Percentiles rank a stretch among this genome's conserved stretches.
These are phyloP conservation scores for Crambe crambe DNA, from an alignment of 37 sponge, comb jelly and placozoan species.

Conservation along the genomic window DNA sequence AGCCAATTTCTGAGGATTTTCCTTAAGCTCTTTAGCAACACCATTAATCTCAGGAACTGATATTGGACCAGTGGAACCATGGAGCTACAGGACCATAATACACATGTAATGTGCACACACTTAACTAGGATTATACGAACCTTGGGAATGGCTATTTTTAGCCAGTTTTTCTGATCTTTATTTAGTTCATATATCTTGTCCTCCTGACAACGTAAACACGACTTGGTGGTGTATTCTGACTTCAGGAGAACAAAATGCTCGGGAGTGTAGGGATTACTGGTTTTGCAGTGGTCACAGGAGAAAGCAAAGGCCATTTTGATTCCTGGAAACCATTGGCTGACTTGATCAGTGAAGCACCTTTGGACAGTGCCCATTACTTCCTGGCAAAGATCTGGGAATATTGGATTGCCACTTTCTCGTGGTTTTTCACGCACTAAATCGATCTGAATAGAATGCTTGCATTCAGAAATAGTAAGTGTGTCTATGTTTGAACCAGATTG, in stretches of 20 bases:
- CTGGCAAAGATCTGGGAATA: neutral
- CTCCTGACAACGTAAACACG: neutral
- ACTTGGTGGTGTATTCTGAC: neutral
- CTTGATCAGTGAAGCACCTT: neutral
- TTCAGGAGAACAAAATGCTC: neutral
- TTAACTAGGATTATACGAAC: too few species aligned
- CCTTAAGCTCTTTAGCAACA: neutral
- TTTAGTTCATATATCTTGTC: neutral
- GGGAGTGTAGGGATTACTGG: too few species aligned
- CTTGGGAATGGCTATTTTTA: neutral
- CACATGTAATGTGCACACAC: too few species aligned
- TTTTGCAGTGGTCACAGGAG: slow-evolving; percentile 6
- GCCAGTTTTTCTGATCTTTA: slow-evolving; percentile 8
- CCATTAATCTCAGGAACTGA: neutral
- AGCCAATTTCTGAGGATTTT: too few species aligned
- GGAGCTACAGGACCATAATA: neutral
- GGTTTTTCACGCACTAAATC: neutral
- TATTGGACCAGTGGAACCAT: neutral
- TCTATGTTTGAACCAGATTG: slow-evolving; percentile 24
- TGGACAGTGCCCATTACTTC: neutral
- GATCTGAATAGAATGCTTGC: slow-evolving; percentile 7
- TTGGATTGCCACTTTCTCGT: neutral
- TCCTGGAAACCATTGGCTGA: slow-evolving; percentile 15
- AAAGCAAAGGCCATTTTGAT: slow-evolving; percentile 4
- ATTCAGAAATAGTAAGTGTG: slow-evolving; percentile 11